phyloP scores from a whole-genome alignment of 2,797 vertebrate genomes.

The Fistularia commersonii region DNA sequence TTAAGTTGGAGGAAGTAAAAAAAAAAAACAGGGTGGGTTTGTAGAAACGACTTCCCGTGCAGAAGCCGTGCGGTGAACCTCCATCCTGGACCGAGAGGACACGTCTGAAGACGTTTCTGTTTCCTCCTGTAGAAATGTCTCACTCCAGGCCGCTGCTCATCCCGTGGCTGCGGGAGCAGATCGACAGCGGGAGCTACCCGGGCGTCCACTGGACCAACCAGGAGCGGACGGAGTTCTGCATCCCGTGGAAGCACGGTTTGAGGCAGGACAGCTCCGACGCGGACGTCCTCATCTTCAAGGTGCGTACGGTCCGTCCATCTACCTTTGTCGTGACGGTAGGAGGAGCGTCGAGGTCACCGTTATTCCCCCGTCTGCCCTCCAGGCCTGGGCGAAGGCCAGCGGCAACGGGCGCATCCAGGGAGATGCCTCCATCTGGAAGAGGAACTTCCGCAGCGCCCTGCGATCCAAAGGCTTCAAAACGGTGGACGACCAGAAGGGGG shows the following conservation, averaged over 20 bases:
- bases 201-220: slow-evolving; percentile 80
- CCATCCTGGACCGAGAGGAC: background rate
- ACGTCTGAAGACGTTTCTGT: background rate
- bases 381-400: slow-evolving; percentile 87
- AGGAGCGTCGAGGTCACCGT: too few relatives aligned
- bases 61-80: background rate
- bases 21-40: too few relatives aligned
- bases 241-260: slow-evolving; percentile 87
- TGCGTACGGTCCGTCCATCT: slow-evolving; percentile 25
- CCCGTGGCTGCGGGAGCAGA: slow-evolving; percentile 79
- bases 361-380: background rate
- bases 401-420: slow-evolving; percentile 61
- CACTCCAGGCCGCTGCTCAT: slow-evolving; percentile 78
- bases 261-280: slow-evolving; percentile 77
- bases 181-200: slow-evolving; percentile 72
- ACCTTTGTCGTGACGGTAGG: background rate
- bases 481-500: slow-evolving; percentile 74
- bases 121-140: slow-evolving; percentile 66
- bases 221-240: slow-evolving; percentile 72
- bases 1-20: too few relatives aligned
- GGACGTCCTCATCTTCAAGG: slow-evolving; percentile 85
- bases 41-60: too few relatives aligned
- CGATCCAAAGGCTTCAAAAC: slow-evolving; percentile 76
- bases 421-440: slow-evolving; percentile 84
- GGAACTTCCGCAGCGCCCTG: slow-evolving; percentile 87